Percentiles rank a stretch among this genome's conserved stretches.
Conservation (phyloP, 1,140 invertebrate genomes). For the Cepaea nemoralis region DNA sequence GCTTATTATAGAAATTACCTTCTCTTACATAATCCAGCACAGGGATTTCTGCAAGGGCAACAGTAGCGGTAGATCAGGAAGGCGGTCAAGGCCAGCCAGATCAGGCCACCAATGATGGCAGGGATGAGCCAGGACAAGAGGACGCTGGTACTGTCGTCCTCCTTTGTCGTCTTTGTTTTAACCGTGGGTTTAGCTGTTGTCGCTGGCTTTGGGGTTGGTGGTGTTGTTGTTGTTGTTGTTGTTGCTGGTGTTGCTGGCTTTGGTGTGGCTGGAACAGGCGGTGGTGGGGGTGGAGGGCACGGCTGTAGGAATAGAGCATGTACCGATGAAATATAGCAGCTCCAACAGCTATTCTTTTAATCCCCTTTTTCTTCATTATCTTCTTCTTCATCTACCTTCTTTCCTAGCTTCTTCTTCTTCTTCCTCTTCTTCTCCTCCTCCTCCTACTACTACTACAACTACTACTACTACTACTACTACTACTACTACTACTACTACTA, state of each 20-base stretch:
- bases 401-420: too few species aligned
- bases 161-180: background rate
- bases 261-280: background rate
- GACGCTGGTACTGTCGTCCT: background rate
- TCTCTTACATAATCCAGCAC: background rate
- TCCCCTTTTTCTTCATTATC: too few species aligned
- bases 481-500: too few species aligned
- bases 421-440: too few species aligned
- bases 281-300: too few species aligned
- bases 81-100: background rate
- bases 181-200: background rate
- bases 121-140: background rate
- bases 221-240: background rate
- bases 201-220: background rate
- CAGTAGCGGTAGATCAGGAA: constrained; percentile 27
- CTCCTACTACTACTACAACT: too few species aligned
- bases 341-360: too few species aligned
- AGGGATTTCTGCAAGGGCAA: constrained; percentile 19
- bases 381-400: too few species aligned
- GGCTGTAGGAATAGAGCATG: too few species aligned
- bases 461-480: too few species aligned
- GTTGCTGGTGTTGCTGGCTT: background rate
- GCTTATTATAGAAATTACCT: too few species aligned
- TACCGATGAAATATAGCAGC: too few species aligned
- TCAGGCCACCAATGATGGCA: background rate